Evolutionary conservation across 64 coral and sea anemone genomes (phyloP), one percentile per base, ranked within the genome.

Genomic region (Dendronephthya gigantea): DNA sequence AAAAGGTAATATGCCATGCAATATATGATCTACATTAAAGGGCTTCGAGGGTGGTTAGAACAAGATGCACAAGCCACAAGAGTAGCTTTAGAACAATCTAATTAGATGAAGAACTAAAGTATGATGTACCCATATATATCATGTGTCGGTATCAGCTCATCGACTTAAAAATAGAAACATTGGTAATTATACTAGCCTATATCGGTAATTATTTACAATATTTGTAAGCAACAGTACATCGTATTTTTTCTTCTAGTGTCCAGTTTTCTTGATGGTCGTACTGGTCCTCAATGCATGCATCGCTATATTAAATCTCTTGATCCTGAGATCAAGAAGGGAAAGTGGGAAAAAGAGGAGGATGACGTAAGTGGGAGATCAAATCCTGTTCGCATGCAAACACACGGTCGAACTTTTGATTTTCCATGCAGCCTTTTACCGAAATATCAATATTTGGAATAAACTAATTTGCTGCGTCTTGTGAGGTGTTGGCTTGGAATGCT

Each of bases 241-340:
- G 3, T 19, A 79, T 79, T 3, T 79, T 79, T 35, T 8, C 32
- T 36, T 35, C 19, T 79, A 79, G 72, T 79, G 31, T 29, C 72
- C 32, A 79, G 72, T 29, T 79, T 79, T 10, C 31, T 79, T 9
- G 72, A 79, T 12, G 72, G 72, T 79, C 72, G 72, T 79, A 79
- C 72, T 79, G 72, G 72, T 19, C 5, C 72, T 79, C 72, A 79
- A 79, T 79, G 72, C 37, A 33, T 79, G 72, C 72, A 79, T 79
- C 72, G 72, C 2, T 79, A 79, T 39, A 35, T 9, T 35, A 79
- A 79, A 29, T 33, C 72, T 4, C 0, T 39, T 29, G 37, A 10
- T 36, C 72, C 72, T 36, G 72, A 79, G 25, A 62, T 62, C 55
- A 19, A 27, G 19, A 62, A 62, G 17, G 55, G 55, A 22, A 62